These are phyloP conservation scores for Alentia gelatinosa DNA, from an alignment of 2,888 invertebrate genomes.

Conservation along the genomic window DNA sequence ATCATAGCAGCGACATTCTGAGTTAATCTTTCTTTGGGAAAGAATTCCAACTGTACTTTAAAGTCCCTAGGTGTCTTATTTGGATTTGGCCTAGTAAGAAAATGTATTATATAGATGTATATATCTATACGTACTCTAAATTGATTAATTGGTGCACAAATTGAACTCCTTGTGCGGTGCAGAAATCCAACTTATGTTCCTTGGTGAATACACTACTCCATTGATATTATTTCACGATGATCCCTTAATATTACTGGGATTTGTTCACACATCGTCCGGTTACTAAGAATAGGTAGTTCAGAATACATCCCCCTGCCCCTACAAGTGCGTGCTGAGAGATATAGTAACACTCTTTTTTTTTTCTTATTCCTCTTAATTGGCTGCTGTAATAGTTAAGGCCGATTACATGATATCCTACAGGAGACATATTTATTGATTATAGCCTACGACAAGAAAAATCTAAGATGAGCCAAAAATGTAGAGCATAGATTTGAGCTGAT, in stretches of 20 bases:
- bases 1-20: neutral
- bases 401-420: neutral
- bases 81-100: neutral
- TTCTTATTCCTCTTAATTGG: neutral
- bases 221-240: neutral
- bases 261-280: neutral
- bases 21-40: neutral
- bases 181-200: neutral
- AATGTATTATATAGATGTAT: neutral
- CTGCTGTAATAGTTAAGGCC: neutral
- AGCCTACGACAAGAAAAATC: neutral
- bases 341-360: neutral
- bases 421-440: neutral
- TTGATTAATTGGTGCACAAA: constrained; percentile 8
- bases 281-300: neutral
- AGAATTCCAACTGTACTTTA: neutral
- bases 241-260: neutral
- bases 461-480: neutral
- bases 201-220: neutral
- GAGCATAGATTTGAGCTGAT: neutral
- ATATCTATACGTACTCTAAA: neutral
- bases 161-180: neutral
- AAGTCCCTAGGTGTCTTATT: neutral
- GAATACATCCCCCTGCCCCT: neutral
- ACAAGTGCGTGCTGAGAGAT: neutral